phyloP scores from a whole-genome alignment of 92 coral and sea anemone species.

The Porites divaricata region DNA sequence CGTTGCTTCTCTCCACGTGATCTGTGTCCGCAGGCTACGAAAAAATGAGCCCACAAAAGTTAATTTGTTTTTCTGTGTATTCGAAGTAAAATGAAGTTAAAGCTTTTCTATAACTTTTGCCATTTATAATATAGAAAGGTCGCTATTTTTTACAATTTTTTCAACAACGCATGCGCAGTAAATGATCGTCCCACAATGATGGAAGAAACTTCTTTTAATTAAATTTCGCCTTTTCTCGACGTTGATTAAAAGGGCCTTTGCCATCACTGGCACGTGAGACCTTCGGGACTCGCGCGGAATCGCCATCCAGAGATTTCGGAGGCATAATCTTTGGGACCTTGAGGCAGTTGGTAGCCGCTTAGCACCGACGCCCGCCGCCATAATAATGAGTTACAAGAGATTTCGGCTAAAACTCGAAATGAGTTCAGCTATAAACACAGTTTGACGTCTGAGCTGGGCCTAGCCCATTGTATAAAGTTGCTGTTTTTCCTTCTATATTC shows the following conservation, averaged over 20 bases:
- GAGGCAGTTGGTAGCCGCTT: constrained; percentile 89
- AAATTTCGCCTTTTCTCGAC: fast-evolving
- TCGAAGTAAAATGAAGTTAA: too few species aligned
- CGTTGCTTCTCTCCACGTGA: too few species aligned
- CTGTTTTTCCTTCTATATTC: too few species aligned
- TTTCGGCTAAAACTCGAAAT: not conserved
- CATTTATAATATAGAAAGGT: too few species aligned
- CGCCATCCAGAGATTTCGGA: constrained; percentile 99
- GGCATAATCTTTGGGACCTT: constrained; percentile 93
- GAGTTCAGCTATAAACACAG: too few species aligned
- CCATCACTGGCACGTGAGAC: constrained; percentile 88
- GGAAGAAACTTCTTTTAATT: not conserved
- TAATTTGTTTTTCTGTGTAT: too few species aligned
- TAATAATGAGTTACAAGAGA: not conserved
- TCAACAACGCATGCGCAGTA: constrained; percentile 21
- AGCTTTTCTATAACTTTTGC: too few species aligned
- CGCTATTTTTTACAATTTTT: too few species aligned
- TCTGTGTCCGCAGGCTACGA: too few species aligned
- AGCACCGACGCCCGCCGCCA: constrained; percentile 74
- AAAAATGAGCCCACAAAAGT: too few species aligned
- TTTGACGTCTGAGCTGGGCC: too few species aligned
- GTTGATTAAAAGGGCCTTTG: constrained; percentile 93
- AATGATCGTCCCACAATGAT: constrained; percentile 18
- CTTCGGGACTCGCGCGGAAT: constrained; percentile 95
- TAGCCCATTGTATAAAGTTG: too few species aligned